Evolutionary conservation across 2,113 vertebrate genomes (phyloP).

Genomic region (Zingel zingel): DNA sequence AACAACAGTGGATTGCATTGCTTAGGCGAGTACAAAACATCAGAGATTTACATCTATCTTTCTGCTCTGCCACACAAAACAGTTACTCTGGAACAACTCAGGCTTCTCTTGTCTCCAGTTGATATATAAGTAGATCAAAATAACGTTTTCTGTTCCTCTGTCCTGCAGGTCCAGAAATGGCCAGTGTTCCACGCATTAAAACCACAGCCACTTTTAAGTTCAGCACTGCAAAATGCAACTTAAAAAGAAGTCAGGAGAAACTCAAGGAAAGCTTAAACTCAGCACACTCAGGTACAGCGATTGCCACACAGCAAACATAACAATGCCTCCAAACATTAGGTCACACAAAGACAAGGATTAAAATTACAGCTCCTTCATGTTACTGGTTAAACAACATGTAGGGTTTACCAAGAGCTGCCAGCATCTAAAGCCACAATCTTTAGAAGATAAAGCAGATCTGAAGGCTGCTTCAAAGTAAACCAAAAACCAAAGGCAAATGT

Average conservation of each 20-base stretch:
- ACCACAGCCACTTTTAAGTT: conserved; percentile 94
- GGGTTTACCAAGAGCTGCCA: conserved; percentile 58
- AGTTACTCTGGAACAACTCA: conserved; percentile 29
- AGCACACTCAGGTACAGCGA: conserved; percentile 89
- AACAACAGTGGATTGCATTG: conserved; percentile 80
- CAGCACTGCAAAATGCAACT: conserved; percentile 92
- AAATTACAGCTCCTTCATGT: conserved; percentile 46
- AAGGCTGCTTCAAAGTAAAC: conserved; percentile 67
- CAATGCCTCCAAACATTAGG: conserved; percentile 42
- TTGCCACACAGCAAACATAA: conserved; percentile 37
- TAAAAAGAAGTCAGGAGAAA: conserved; percentile 91
- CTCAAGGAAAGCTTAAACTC: conserved; percentile 87
- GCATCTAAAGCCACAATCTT: conserved; percentile 45
- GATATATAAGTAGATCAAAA: conserved; percentile 38
- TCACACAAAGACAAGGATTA: conserved; percentile 39
- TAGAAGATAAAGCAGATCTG: conserved; percentile 69
- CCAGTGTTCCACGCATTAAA: conserved; percentile 87
- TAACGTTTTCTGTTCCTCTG: conserved; percentile 57
- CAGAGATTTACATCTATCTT: conserved; percentile 65
- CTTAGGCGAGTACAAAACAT: conserved; percentile 81
- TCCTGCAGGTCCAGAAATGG: conserved; percentile 78
- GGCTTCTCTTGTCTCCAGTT: conserved; percentile 36
- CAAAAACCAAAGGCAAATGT: conserved; percentile 71
- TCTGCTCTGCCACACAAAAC: conserved; percentile 69
- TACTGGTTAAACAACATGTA: conserved; percentile 59